phyloP scores from a whole-genome alignment of 1,140 invertebrate species.

The Triops cancriformis region DNA sequence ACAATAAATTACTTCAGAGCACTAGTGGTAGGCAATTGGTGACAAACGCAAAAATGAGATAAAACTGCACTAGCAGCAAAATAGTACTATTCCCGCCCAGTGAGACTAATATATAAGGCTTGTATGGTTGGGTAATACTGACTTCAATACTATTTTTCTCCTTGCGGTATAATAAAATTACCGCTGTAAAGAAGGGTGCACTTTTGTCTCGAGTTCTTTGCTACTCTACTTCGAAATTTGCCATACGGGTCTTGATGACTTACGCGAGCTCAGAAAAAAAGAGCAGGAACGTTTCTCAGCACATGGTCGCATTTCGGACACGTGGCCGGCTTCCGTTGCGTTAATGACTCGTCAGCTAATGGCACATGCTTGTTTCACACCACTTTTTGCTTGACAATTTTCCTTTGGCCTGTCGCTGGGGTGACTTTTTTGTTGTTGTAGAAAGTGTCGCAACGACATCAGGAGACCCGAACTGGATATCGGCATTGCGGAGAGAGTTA shows the following conservation, averaged over 20 bases:
- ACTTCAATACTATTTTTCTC: too few relatives aligned
- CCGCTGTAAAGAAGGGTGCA: too few relatives aligned
- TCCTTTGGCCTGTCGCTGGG: not conserved
- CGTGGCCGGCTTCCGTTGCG: not conserved
- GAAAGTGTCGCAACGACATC: not conserved
- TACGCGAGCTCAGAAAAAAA: not conserved
- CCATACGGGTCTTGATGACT: not conserved
- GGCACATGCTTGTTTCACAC: not conserved
- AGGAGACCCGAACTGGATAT: slow-evolving; percentile 15
- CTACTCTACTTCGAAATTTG: not conserved
- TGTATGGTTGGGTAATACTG: too few relatives aligned
- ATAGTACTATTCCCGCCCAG: too few relatives aligned
- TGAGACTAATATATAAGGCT: too few relatives aligned
- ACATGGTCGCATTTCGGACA: not conserved
- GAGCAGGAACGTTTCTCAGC: not conserved
- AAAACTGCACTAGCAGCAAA: too few relatives aligned
- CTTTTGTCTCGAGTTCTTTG: not conserved
- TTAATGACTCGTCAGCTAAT: slow-evolving; percentile 7
- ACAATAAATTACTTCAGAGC: too few relatives aligned
- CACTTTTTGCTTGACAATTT: not conserved
- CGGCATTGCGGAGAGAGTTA: slow-evolving; percentile 15
- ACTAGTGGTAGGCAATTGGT: too few relatives aligned
- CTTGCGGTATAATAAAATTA: too few relatives aligned
- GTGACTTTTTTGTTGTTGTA: not conserved
- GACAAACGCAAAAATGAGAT: too few relatives aligned